phyloP scores from a whole-genome alignment of 2,113 vertebrate genomes.

The Hippolais icterina region DNA sequence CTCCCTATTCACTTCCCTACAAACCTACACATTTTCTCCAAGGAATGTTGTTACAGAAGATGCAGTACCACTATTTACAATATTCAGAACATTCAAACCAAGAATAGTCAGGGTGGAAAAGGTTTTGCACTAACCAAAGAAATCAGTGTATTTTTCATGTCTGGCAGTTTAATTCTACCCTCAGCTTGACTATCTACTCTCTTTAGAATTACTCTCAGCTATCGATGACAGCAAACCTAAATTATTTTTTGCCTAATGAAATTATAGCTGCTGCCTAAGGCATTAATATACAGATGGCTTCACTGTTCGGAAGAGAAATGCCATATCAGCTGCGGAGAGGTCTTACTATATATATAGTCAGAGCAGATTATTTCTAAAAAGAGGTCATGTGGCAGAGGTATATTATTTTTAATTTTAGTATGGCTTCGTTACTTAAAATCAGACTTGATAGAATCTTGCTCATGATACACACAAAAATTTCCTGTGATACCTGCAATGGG shows the following conservation, averaged over 20 bases:
- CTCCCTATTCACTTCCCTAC: not conserved
- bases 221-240: not conserved
- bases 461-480: not conserved
- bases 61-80: not conserved
- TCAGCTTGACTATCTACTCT: not conserved
- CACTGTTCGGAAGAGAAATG: not conserved
- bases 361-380: not conserved
- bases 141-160: not conserved
- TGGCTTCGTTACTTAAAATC: not conserved
- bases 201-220: not conserved
- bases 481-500: not conserved
- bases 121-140: not conserved
- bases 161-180: not conserved
- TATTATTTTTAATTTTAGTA: not conserved
- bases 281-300: not conserved
- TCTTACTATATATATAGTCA: not conserved
- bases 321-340: not conserved
- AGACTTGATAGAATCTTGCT: not conserved
- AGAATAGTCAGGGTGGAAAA: not conserved
- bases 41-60: not conserved
- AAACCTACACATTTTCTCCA: not conserved
- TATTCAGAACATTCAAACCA: not conserved
- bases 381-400: not conserved
- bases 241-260: conserved; percentile 3
- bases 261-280: not conserved